Conservation (phyloP, 1,140 invertebrate species). For the Leptopilina clavipes region DNA sequence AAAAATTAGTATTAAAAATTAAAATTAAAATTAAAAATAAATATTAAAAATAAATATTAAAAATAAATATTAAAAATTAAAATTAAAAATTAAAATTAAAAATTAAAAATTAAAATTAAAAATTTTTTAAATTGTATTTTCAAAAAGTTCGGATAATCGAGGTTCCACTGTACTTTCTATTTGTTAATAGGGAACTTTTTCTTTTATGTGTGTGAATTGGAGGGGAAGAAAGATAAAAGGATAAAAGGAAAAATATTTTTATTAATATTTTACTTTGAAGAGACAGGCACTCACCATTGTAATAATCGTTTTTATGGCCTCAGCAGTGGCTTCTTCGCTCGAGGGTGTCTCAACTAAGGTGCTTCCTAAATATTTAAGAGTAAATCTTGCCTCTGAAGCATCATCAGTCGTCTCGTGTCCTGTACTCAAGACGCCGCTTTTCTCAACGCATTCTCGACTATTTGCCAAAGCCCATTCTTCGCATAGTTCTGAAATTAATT, state of each 20-base stretch:
- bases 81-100: too few species aligned
- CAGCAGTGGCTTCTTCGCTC: constrained; percentile 79
- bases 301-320: constrained; percentile 83
- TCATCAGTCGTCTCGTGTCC: constrained; percentile 76
- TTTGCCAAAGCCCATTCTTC: constrained; percentile 86
- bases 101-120: too few species aligned
- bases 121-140: too few species aligned
- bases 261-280: constrained; percentile 37
- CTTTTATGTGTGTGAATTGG: too few species aligned
- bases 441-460: constrained; percentile 78
- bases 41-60: not conserved
- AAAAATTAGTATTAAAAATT: too few species aligned
- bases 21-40: too few species aligned
- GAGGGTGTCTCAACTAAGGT: constrained; percentile 80
- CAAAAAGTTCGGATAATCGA: too few species aligned
- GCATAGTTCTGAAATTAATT: constrained; percentile 80
- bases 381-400: constrained; percentile 77
- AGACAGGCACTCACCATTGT: constrained; percentile 74
- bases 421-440: constrained; percentile 71
- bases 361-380: constrained; percentile 84
- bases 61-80: constrained; percentile 8
- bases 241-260: not conserved
- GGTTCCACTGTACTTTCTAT: too few species aligned
- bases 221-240: too few species aligned
- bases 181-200: too few species aligned